Base-by-base conservation (phyloP, 2,797 vertebrate species). In the Darevskia mixta region DNA sequence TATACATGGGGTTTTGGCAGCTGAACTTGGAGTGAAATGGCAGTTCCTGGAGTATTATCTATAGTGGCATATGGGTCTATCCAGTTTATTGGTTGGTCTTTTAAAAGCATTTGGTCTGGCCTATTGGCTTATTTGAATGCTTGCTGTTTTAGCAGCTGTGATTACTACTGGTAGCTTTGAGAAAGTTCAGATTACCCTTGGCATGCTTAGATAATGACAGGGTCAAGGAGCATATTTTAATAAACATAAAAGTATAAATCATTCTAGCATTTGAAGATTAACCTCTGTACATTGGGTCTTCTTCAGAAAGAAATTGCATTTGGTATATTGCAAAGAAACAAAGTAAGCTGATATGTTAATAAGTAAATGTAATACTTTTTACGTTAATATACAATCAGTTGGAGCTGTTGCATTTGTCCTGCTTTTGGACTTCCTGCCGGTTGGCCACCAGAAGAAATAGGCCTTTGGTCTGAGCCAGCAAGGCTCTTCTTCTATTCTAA, bases 171-270 rank as follows among this genome's bases (percentile, higher is more conserved):
- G 58, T 86, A 90, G 87, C 85, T 94, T 91, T 90, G 87, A 84
- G n/a, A 49, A 72, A 89, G 79, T 45, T 90, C 83, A 91, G 41
- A 67, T 90, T 92, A 76, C 43, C 73, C 87, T 86, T 79, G 76
- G 5, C 84, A 87, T 92, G 91, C 90, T 86, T 87, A 58, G 75
- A 23, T 45, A 79, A 61, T 94, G 90, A 92, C 79, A 81, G 91
- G 85, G 88, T 95, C 85, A 78, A 89, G 88, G 80, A 71, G 89
- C 73, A 91, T 18, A 55, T 84, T 92, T 95, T 91, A 76, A 89
- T 91, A 95, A 90, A 94, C 86, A 91, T 88, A 92, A 88, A 95
- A 90, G 94, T 86, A 92, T 89, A 92, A 89, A 49, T 78, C 67
- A 80, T 2, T 45, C 66, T 82, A 71, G 0, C 4, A 86, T 85